Percentiles rank a stretch among this genome's conserved stretches.
Evolutionary conservation across 2,888 invertebrate genomes (phyloP).

Genomic region (Cryptocheilus praepositus): DNA sequence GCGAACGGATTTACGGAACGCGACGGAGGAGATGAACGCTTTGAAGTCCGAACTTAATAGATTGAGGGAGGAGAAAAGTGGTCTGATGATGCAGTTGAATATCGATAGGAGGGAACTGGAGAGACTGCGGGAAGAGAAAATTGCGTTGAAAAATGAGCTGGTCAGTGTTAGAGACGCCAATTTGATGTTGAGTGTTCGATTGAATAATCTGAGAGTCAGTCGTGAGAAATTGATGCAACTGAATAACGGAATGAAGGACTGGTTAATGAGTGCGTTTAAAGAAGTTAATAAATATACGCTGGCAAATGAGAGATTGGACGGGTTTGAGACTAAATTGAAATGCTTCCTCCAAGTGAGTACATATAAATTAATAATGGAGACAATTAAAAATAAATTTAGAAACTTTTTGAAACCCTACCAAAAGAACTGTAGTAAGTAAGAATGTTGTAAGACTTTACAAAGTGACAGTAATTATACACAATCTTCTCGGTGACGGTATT

Average conservation of each 20-base stretch:
- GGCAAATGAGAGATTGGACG: constrained; percentile 14
- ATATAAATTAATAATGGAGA: too few relatives aligned
- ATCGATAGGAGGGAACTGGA: constrained; percentile 34
- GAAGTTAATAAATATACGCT: constrained; percentile 37
- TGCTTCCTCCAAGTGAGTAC: not conserved
- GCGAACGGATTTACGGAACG: constrained; percentile 24
- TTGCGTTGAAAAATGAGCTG: constrained; percentile 54
- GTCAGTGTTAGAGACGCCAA: constrained; percentile 43
- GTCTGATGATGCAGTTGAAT: constrained; percentile 41
- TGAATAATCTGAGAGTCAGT: constrained; percentile 36
- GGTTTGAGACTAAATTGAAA: constrained; percentile 25
- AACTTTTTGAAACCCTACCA: too few relatives aligned
- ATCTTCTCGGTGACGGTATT: too few relatives aligned
- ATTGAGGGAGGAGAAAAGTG: constrained; percentile 44
- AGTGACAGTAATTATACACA: too few relatives aligned
- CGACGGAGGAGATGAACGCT: constrained; percentile 44
- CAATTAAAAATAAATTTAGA: not conserved
- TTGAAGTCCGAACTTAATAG: constrained; percentile 52
- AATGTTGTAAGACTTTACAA: too few relatives aligned
- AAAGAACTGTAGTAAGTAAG: too few relatives aligned
- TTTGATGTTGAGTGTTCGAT: constrained; percentile 29
- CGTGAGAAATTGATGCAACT: constrained; percentile 41
- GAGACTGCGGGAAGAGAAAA: constrained; percentile 46
- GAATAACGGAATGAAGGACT: constrained; percentile 30
- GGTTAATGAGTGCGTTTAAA: constrained; percentile 33